phyloP scores from a whole-genome alignment of 2,113 vertebrate genomes.

The Eulemur rufifrons region DNA sequence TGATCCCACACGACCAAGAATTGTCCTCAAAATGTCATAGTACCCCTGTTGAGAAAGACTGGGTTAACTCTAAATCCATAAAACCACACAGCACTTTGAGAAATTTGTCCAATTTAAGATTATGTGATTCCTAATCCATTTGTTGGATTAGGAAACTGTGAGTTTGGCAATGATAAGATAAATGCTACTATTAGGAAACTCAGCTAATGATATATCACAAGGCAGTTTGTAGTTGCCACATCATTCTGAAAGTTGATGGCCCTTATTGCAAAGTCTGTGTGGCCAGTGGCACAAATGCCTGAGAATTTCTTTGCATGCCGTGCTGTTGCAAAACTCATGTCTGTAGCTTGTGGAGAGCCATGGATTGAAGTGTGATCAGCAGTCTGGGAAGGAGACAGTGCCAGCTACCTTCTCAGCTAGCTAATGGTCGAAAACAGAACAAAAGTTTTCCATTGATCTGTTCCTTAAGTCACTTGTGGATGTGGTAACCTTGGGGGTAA shows the following conservation, averaged over 20 bases:
- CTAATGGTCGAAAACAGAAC: constrained; percentile 36
- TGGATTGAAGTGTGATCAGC: constrained; percentile 37
- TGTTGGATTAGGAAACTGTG: constrained; percentile 49
- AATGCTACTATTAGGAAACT: constrained; percentile 6
- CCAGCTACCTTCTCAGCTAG: constrained; percentile 13
- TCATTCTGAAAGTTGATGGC: constrained; percentile 23
- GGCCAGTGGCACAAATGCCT: not conserved
- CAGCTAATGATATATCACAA: constrained; percentile 30
- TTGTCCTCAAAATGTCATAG: not conserved
- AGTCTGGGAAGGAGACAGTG: not conserved
- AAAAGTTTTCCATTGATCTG: not conserved
- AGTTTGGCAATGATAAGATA: constrained; percentile 31
- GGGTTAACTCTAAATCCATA: constrained; percentile 1
- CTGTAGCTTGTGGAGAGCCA: not conserved
- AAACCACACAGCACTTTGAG: not conserved
- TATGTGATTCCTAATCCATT: not conserved
- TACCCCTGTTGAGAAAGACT: constrained; percentile 34
- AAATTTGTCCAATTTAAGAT: constrained; percentile 46
- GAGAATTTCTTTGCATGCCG: not conserved
- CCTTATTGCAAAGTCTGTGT: constrained; percentile 36
- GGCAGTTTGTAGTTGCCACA: constrained; percentile 48
- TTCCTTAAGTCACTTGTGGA: constrained; percentile 39
- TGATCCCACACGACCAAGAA: not conserved
- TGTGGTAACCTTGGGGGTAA: not conserved
- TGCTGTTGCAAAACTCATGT: constrained; percentile 38